Evolutionary conservation across 2,888 invertebrate genomes (phyloP).

Genomic region (Pherbina coryleti): DNA sequence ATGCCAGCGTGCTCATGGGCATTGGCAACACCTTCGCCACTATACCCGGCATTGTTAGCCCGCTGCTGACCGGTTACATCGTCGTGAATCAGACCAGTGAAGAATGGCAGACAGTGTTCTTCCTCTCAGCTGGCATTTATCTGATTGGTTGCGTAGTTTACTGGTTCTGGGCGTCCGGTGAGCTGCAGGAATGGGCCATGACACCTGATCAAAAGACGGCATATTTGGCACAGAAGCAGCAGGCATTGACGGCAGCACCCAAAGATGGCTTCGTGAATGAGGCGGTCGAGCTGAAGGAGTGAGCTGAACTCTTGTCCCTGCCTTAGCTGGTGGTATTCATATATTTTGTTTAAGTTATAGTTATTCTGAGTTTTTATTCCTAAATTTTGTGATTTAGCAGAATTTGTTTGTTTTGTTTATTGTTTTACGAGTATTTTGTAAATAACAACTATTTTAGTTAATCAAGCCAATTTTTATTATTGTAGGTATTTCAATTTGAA

Average conservation of each 20-base stretch:
- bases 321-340: background rate
- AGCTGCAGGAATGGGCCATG: conserved; percentile 84
- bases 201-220: conserved; percentile 60
- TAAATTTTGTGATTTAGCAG: conserved; percentile 31
- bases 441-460: background rate
- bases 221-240: conserved; percentile 59
- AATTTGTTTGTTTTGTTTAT: background rate
- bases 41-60: conserved; percentile 92
- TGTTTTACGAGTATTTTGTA: background rate
- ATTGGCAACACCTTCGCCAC: conserved; percentile 92
- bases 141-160: conserved; percentile 87
- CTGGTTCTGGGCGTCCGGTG: conserved; percentile 84
- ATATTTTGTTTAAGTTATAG: background rate
- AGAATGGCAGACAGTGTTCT: conserved; percentile 90
- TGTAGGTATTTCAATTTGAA: background rate
- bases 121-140: conserved; percentile 86
- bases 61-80: conserved; percentile 83
- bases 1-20: conserved; percentile 93
- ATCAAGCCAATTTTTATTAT: background rate
- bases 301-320: conserved; percentile 32
- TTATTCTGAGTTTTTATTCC: background rate
- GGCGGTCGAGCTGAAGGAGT: conserved; percentile 67
- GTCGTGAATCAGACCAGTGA: conserved; percentile 79
- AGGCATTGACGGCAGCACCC: conserved; percentile 58
- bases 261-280: conserved; percentile 61